Evolutionary conservation across 2,888 invertebrate genomes (phyloP), one percentile per base, ranked within the genome.

Genomic region (Ptilodon capucinus): DNA sequence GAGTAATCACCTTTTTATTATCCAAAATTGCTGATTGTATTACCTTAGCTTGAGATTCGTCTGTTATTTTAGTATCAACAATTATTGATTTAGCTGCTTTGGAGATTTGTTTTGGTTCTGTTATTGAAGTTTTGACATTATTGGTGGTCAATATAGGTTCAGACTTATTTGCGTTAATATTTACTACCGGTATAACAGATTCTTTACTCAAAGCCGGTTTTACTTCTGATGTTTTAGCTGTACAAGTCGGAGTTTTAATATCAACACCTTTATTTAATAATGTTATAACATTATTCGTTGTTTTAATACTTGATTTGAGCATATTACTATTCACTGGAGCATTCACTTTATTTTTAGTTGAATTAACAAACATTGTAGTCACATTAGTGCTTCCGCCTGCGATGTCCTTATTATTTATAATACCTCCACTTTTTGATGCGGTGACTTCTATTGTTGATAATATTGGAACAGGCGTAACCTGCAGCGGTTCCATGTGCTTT

Each of bases 401-500:
- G 7, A 14, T 25, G 21, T 62, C 62, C 19, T 54, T 60, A 13
- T 53, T 67, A 16, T 44, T 47, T 23, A 60, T 49, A 34, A 8
- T 25, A n/a, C 43, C 59, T 43, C 61, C 68, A n/a, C 63, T 48
- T 72, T 80, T 86, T 4, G 72, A 52, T 42, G 73, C 42, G 54
- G 62, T 78, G 0, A 80, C 75, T 76, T 89, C 89, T 42, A 78
- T 71, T 2, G 87, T 86, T 23, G 89, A 89, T 55, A 82, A 60
- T 64, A 90, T 88, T 40, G 90, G 89, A 21, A 78, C 80, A 21
- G 86, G 74, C 25, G 84, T 86, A 30, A 85, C 73, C 62, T 87
- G 86, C 42, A 87, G 67, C 30, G 86, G 84, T 67, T 88, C 86
- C 79, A 85, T 84, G 14, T 78, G 64, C 56, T 79, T 84, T 18